Evolutionary conservation across 2,888 invertebrate species (phyloP), one percentile per base, ranked within the genome.

Genomic region (Acanthosepion esculentum): DNA sequence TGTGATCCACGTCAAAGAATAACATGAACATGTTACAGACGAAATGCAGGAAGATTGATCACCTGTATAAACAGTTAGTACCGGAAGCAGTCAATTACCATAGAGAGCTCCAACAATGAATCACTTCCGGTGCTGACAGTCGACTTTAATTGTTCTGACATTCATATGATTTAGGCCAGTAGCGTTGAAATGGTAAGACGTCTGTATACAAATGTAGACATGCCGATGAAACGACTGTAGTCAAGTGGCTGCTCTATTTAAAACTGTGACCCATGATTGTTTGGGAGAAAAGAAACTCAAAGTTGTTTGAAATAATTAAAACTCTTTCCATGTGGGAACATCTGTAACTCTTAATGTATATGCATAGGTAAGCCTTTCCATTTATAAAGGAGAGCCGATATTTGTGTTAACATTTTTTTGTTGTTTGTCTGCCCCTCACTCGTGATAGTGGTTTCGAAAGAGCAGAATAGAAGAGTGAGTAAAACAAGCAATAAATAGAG

Each of bases 61-160:
- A 78, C 78, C 78, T 78, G 78, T n/a, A n/a, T n/a, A 78, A 78
- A 78, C 78, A 78, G 78, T 78, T 78, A 78, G 78, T 33, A 78
- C 78, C 78, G 78, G 78, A 78, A 78, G 78, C 78, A 78, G 78
- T 78, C 78, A 78, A 78, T 78, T 78, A 78, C 78, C n/a, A 33
- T 78, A 78, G n/a, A 78, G n/a, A 78, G 78, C 78, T 78, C n/a
- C 78, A 78, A 78, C 78, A 78, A 78, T 78, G 78, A 78, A 78
- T 78, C n/a, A 78, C 78, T 78, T 78, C 78, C 78, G 78, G 78
- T 33, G 78, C 78, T 78, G 78, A n/a, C 78, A 78, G 78, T 33
- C 78, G 78, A n/a, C 78, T 78, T 78, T 78, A 78, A 78, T 78
- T 78, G 78, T 78, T 78, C n/a, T 78, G 78, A 78, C 78, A 78